A percentile compares a stretch with the other conserved stretches of the same genome.
These are phyloP conservation scores for Mastomys natalensis DNA, from an alignment of 2,113 vertebrate species.

Conservation along the genomic window DNA sequence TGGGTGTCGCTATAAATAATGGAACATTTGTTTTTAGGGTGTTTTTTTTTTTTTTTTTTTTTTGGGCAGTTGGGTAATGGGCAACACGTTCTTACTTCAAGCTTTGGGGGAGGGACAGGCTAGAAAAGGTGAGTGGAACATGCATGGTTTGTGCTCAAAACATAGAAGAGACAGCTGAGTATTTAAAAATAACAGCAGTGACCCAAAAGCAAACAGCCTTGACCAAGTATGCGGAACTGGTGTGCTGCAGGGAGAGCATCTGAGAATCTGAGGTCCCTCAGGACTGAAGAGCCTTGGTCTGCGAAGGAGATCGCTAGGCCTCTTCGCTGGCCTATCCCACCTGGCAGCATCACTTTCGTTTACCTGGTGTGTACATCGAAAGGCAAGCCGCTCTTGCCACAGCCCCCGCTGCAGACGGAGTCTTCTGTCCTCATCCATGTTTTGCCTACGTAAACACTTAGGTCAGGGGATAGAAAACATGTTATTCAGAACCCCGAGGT, in stretches of 20 bases:
- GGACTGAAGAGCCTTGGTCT: background rate
- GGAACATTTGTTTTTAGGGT: background rate
- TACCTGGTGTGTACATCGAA: background rate
- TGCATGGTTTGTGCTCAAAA: background rate
- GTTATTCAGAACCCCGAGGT: background rate
- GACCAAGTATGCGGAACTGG: fast-evolving
- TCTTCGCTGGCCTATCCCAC: background rate
- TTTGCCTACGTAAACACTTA: background rate
- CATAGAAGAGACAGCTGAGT: background rate
- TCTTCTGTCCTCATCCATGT: background rate
- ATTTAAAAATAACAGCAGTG: background rate
- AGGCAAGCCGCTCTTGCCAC: background rate
- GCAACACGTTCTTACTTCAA: background rate
- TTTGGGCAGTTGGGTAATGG: background rate
- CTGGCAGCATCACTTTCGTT: fast-evolving
- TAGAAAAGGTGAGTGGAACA: background rate
- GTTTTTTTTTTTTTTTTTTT: background rate
- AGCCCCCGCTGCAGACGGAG: background rate
- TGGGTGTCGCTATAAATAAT: background rate
- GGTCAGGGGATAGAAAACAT: background rate
- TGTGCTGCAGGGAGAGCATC: too few relatives aligned
- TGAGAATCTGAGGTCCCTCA: background rate
- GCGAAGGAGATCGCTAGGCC: background rate
- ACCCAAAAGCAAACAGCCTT: background rate
- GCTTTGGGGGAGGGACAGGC: background rate